phyloP scores from a whole-genome alignment of 35 echinoderm and acorn worm genomes.

The Lytechinus variegatus region DNA sequence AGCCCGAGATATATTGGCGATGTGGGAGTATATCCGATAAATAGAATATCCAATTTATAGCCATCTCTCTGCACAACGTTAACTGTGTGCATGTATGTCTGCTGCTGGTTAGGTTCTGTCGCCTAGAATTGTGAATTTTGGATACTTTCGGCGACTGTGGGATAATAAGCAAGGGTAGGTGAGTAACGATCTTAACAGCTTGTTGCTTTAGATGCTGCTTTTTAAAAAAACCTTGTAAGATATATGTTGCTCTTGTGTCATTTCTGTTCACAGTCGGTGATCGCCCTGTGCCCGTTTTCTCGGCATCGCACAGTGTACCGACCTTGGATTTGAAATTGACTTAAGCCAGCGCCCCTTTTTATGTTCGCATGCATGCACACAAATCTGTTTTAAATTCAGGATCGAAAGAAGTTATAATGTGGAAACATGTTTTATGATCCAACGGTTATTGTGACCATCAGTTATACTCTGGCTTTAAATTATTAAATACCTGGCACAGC shows the following conservation, averaged over 20 bases:
- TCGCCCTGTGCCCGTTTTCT: not conserved
- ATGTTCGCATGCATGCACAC: conserved; percentile 33
- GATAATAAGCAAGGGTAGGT: conserved; percentile 6
- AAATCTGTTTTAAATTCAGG: not conserved
- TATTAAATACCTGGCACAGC: too few species aligned
- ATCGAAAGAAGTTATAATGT: not conserved
- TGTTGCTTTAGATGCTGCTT: conserved; percentile 1
- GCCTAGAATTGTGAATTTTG: conserved; percentile 24
- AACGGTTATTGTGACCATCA: not conserved
- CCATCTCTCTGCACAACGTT: not conserved
- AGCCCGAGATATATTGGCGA: not conserved
- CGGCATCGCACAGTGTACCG: conserved; percentile 7
- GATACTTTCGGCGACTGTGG: conserved; percentile 32
- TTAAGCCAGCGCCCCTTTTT: conserved; percentile 44
- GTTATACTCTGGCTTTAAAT: not conserved
- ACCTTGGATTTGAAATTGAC: conserved; percentile 47
- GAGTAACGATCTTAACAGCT: conserved; percentile 30
- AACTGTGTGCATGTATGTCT: conserved; percentile 3
- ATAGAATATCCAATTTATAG: not conserved
- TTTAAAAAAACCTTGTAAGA: not conserved
- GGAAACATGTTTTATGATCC: not conserved
- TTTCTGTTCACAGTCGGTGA: not conserved
- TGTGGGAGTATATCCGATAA: not conserved
- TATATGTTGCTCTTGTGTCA: not conserved
- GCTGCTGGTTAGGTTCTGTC: conserved; percentile 22